phyloP scores from a whole-genome alignment of 2,797 vertebrate species.

The Streptopelia turtur region DNA sequence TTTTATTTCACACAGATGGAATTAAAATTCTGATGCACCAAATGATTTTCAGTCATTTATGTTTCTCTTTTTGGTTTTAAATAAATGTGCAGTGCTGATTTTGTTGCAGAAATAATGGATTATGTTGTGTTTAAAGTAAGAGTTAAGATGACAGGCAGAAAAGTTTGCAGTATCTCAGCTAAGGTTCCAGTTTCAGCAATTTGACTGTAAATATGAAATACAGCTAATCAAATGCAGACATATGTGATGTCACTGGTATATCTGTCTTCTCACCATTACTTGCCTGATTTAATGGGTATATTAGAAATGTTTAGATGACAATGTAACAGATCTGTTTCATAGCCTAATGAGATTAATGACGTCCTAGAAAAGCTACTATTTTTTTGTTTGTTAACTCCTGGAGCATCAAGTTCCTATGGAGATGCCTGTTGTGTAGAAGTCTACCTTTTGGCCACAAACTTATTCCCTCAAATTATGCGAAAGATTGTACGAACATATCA shows the following conservation, averaged over 20 bases:
- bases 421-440: neutral
- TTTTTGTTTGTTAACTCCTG: neutral
- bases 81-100: neutral
- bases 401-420: neutral
- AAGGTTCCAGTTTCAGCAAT: neutral
- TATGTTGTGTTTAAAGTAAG: neutral
- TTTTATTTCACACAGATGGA: neutral
- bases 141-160: neutral
- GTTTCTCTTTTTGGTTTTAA: neutral
- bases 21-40: neutral
- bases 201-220: neutral
- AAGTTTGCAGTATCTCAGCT: neutral
- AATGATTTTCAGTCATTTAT: neutral
- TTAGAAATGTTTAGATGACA: neutral
- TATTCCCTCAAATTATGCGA: neutral
- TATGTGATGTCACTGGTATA: neutral
- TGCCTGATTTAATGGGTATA: neutral
- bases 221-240: neutral
- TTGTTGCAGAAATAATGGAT: neutral
- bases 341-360: neutral
- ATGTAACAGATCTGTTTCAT: neutral
- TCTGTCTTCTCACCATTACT: rapidly evolving
- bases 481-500: neutral
- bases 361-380: neutral
- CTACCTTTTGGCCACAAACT: neutral